A percentile compares a stretch with the other conserved stretches of the same genome.
Evolutionary conservation across 2,113 vertebrate species (phyloP).

Genomic region (Gopherus evgoodei): DNA sequence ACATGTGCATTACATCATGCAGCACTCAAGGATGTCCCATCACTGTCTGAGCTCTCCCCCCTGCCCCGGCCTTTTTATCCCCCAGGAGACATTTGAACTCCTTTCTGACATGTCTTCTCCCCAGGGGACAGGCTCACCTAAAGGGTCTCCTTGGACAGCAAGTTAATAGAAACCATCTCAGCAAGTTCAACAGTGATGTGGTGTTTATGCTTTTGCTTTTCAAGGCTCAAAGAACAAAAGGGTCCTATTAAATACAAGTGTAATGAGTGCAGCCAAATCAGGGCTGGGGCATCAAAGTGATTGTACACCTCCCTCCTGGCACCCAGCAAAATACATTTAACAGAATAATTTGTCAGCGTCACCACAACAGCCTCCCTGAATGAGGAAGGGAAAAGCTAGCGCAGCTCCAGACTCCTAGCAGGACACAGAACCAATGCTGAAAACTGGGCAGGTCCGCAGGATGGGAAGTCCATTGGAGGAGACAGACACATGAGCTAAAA

Average conservation of each 20-base stretch:
- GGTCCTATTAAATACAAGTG: not conserved
- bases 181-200: not conserved
- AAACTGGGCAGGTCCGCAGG: not conserved
- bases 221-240: not conserved
- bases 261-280: not conserved
- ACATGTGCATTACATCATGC: not conserved
- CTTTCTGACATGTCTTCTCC: not conserved
- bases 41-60: not conserved
- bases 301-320: not conserved
- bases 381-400: fast-evolving
- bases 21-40: not conserved
- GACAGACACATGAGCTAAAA: fast-evolving
- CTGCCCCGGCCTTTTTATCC: fast-evolving
- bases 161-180: not conserved
- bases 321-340: not conserved
- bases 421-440: fast-evolving
- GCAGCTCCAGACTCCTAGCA: fast-evolving
- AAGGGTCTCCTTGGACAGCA: not conserved
- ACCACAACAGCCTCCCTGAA: not conserved
- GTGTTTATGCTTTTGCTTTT: not conserved
- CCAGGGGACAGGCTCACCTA: not conserved
- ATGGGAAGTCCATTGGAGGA: fast-evolving
- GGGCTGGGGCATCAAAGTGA: not conserved
- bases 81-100: not conserved
- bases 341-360: not conserved